Conservation (phyloP, 2,113 vertebrate genomes). For the Equus przewalskii region DNA sequence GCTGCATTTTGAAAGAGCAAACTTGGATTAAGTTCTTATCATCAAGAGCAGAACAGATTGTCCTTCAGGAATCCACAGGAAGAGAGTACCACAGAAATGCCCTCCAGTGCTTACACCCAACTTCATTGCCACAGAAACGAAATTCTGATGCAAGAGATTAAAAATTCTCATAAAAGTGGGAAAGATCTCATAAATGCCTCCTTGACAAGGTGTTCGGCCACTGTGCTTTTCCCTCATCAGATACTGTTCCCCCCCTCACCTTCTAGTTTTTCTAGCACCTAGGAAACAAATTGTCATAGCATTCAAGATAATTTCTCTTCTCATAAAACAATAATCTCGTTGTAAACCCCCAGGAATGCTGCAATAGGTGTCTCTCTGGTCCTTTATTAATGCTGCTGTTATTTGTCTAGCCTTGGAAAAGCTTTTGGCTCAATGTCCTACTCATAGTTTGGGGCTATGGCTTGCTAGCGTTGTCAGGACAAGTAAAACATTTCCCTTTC, state of each 20-base stretch:
- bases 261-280: slow-evolving; percentile 22
- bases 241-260: not conserved
- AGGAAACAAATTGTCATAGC: slow-evolving; percentile 16
- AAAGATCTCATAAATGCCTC: not conserved
- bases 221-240: not conserved
- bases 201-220: not conserved
- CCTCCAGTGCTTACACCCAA: not conserved
- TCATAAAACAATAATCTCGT: slow-evolving; percentile 70
- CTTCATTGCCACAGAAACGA: not conserved
- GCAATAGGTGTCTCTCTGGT: slow-evolving; percentile 51
- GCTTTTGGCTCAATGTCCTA: slow-evolving; percentile 78
- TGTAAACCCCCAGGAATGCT: slow-evolving; percentile 56
- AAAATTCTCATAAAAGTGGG: not conserved
- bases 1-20: not conserved
- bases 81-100: not conserved
- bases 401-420: slow-evolving; percentile 72
- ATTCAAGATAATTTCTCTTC: slow-evolving; percentile 41
- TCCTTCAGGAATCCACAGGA: not conserved
- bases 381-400: slow-evolving; percentile 70
- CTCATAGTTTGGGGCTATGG: slow-evolving; percentile 84
- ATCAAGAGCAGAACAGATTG: not conserved
- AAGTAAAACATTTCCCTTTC: slow-evolving; percentile 85
- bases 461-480: slow-evolving; percentile 86
- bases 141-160: not conserved
- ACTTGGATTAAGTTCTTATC: not conserved